phyloP scores from a whole-genome alignment of 2,113 vertebrate species.

The Rhinogobius similis region DNA sequence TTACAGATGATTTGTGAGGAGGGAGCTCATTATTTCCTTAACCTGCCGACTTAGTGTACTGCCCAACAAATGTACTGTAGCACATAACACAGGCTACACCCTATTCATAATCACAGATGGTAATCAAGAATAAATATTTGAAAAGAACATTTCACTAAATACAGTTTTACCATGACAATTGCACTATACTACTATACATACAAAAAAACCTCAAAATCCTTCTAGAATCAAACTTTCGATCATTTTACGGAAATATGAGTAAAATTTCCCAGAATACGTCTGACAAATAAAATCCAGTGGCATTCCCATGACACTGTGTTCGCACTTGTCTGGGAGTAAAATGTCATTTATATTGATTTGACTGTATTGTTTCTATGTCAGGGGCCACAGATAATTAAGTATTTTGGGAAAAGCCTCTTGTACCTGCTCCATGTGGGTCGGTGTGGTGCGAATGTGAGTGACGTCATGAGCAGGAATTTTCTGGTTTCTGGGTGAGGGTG shows the following conservation, averaged over 20 bases:
- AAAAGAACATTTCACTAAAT: slow-evolving; percentile 60
- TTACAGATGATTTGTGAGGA: neutral
- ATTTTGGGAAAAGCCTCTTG: slow-evolving; percentile 61
- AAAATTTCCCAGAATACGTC: slow-evolving; percentile 67
- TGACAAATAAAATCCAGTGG: slow-evolving; percentile 45
- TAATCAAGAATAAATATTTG: slow-evolving; percentile 58
- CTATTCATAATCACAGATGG: slow-evolving; percentile 39
- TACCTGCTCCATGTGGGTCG: slow-evolving; percentile 44
- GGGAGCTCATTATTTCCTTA: slow-evolving; percentile 20
- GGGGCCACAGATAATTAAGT: slow-evolving; percentile 70
- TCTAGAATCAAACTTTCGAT: slow-evolving; percentile 50
- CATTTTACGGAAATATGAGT: slow-evolving; percentile 58
- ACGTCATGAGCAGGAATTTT: slow-evolving; percentile 64
- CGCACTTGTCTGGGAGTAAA: slow-evolving; percentile 57
- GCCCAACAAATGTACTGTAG: slow-evolving; percentile 24
- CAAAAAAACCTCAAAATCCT: no score
- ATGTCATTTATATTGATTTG: slow-evolving; percentile 77
- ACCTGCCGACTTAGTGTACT: slow-evolving; percentile 29
- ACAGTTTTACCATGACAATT: slow-evolving; percentile 53
- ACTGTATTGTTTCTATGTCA: slow-evolving; percentile 77
- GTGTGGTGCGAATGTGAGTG: slow-evolving; percentile 14
- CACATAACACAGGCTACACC: slow-evolving; percentile 17
- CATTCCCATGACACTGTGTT: slow-evolving; percentile 59
- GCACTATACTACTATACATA: no score
- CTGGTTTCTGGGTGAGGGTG: slow-evolving; percentile 30